Evolutionary conservation across 2,888 invertebrate genomes (phyloP).

Genomic region (Leptinotarsa rubiginosa): DNA sequence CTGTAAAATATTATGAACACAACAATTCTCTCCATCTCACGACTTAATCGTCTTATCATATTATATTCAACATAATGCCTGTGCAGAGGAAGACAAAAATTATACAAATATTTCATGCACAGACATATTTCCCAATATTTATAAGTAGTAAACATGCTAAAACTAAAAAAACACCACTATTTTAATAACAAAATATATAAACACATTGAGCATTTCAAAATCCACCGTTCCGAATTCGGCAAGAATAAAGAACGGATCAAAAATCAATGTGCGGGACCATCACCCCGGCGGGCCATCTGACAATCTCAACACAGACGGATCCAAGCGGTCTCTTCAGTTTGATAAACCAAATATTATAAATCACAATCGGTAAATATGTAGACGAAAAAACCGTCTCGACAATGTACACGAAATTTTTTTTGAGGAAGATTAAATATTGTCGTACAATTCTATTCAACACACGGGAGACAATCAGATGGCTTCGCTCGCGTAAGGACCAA

Average conservation of each 20-base stretch:
- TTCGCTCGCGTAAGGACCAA: not conserved
- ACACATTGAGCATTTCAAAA: slow-evolving; percentile 51
- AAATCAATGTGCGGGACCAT: slow-evolving; percentile 17
- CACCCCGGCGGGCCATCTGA: slow-evolving; percentile 25
- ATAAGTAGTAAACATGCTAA: slow-evolving; percentile 39
- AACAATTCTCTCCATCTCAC: slow-evolving; percentile 67
- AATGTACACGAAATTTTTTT: too few relatives aligned
- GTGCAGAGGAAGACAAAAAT: slow-evolving; percentile 51
- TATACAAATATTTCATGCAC: slow-evolving; percentile 46
- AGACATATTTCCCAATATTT: slow-evolving; percentile 39
- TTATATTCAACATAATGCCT: slow-evolving; percentile 29
- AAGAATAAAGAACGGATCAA: slow-evolving; percentile 13
- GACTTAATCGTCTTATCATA: slow-evolving; percentile 46
- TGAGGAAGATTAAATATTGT: too few relatives aligned
- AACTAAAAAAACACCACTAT: slow-evolving; percentile 43
- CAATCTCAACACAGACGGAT: not conserved
- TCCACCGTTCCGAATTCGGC: slow-evolving; percentile 40
- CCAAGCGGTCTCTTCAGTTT: too few relatives aligned
- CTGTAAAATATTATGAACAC: slow-evolving; percentile 67
- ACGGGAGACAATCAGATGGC: slow-evolving; percentile 11
- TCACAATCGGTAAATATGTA: too few relatives aligned
- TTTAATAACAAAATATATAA: slow-evolving; percentile 40
- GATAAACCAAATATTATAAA: too few relatives aligned
- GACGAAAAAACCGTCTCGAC: not conserved
- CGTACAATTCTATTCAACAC: not conserved